Evolutionary conservation across 2,888 invertebrate species (phyloP).

Genomic region (Macrophya annulata): DNA sequence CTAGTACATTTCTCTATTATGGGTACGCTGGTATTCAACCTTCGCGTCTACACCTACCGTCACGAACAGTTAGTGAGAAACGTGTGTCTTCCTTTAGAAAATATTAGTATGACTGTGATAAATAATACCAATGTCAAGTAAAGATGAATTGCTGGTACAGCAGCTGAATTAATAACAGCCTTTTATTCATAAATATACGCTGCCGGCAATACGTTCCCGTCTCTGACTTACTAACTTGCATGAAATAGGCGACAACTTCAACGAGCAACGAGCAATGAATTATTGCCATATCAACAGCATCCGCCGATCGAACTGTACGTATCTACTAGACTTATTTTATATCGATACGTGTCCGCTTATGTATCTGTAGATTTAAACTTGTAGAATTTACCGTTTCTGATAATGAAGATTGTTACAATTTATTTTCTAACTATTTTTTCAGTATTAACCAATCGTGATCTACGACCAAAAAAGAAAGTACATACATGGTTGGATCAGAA

Average conservation of each 20-base stretch:
- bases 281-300: conserved; percentile 21
- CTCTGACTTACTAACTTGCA: conserved; percentile 36
- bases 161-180: conserved; percentile 42
- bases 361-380: not conserved
- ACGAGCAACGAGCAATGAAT: conserved; percentile 45
- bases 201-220: conserved; percentile 19
- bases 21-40: not conserved
- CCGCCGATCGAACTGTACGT: not conserved
- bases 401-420: not conserved
- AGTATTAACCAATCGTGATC: not conserved
- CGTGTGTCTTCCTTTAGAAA: conserved; percentile 22
- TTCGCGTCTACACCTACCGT: not conserved
- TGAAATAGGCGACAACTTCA: conserved; percentile 49
- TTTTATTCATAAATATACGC: conserved; percentile 50
- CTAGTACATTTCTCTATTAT: not conserved
- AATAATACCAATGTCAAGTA: conserved; percentile 28
- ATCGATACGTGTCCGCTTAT: not conserved
- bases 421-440: not conserved
- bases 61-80: conserved; percentile 38
- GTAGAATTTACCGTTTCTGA: conserved; percentile 30
- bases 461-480: not conserved
- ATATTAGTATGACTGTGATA: conserved; percentile 3
- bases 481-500: not conserved
- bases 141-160: conserved; percentile 23
- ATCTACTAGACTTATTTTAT: conserved; percentile 23